Base-by-base conservation (phyloP, 1,140 invertebrate species). In the Akabosia matsudoensis region DNA sequence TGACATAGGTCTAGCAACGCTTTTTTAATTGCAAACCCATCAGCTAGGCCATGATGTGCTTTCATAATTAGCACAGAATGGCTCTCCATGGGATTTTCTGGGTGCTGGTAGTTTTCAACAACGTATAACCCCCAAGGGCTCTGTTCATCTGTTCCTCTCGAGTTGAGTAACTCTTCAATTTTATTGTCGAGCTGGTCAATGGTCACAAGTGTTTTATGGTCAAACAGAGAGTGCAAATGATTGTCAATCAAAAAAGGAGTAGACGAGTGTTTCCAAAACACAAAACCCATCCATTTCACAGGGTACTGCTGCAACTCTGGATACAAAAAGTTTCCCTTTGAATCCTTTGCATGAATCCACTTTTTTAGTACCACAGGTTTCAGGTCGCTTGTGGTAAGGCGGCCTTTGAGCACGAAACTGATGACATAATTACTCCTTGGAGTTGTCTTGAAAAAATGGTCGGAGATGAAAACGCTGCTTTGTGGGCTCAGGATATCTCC, bases 121-220 rank as follows among this genome's bases (percentile, higher is more conserved):
- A 45, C 18, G 37, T 67, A 22, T 30, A 67, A 30, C 28, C 31
- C 61, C 61, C 61, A 67, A 67, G 30, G 61, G 31, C 61, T 67
- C 28, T 28, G 37, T 10, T 45, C 18, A 10, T 45, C 37, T 18
- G 37, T 7, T 10, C 7, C 7, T 18, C 37, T 7, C 7, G 7
- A 10, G 18, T 45, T 45, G 7, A 45, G 7, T 2, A 28, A 10
- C 10, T 67, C n/a, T 30, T 67, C 61, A 31, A 45, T 45, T 7
- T 7, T 18, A 10, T 45, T 18, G 7, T 7, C 18, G 7, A 45
- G 18, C 37, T 45, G 37, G 7, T 45, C 37, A 45, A 10, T 18
- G 7, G 37, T 45, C 7, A 45, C 37, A 10, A 18, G 37, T 45
- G 37, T 45, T 10, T 45, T 18, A 10, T 45, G 7, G 37, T 45